Percentiles rank a stretch among this genome's conserved stretches.
These are phyloP conservation scores for Apostichopus californicus DNA, from an alignment of 35 echinoderm and acorn worm genomes.

Conservation along the genomic window DNA sequence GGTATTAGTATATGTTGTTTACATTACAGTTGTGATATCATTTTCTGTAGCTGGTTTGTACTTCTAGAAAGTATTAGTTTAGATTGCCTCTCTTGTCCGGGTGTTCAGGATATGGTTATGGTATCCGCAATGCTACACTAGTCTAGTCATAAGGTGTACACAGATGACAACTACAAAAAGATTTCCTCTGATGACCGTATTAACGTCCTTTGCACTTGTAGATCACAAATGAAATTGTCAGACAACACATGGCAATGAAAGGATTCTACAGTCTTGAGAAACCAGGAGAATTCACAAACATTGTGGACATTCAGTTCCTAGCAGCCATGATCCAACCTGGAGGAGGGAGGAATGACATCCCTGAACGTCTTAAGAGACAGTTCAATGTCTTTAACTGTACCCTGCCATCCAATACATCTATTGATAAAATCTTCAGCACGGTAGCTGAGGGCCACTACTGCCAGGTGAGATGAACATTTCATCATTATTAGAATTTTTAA, in stretches of 20 bases:
- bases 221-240: conserved; percentile 99
- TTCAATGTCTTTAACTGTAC: conserved; percentile 99
- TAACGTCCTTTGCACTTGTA: background rate
- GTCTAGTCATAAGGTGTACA: too few species aligned
- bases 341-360: conserved; percentile 96
- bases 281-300: conserved; percentile 99
- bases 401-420: conserved; percentile 92
- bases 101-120: too few species aligned
- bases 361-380: conserved; percentile 98
- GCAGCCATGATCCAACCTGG: conserved; percentile 99
- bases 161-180: too few species aligned
- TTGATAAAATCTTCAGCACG: conserved; percentile 95
- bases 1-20: too few species aligned
- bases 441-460: conserved; percentile 88
- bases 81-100: too few species aligned
- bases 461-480: conserved; percentile 53
- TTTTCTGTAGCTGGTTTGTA: too few species aligned
- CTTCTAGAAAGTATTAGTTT: too few species aligned
- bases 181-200: background rate
- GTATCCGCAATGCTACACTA: too few species aligned
- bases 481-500: too few species aligned
- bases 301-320: conserved; percentile 97
- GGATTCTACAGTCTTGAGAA: conserved; percentile 99
- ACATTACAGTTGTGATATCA: too few species aligned
- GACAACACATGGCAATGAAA: conserved; percentile 87